A percentile compares a stretch with the other conserved stretches of the same genome.
Conservation (phyloP, 2,888 invertebrate genomes). For the Andricus quercusramuli region DNA sequence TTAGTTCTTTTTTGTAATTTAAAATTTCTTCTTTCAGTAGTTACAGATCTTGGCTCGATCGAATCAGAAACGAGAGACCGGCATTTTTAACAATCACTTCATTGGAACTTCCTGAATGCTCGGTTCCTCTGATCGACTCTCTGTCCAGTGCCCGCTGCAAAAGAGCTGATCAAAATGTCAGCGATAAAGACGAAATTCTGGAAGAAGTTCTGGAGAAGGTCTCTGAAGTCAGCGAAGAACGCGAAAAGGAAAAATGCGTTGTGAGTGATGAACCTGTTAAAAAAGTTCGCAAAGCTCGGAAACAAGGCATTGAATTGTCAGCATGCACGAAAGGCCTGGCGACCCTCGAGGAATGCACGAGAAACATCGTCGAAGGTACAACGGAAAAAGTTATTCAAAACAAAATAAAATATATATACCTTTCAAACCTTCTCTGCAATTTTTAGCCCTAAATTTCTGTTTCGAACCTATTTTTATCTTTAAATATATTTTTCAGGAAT, state of each 20-base stretch:
- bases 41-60: slow-evolving; percentile 71
- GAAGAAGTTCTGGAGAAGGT: slow-evolving; percentile 67
- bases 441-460: too few species aligned
- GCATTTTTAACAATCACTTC: slow-evolving; percentile 73
- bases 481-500: background rate
- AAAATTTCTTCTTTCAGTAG: slow-evolving; percentile 48
- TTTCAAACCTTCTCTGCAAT: too few species aligned
- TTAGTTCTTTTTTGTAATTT: background rate
- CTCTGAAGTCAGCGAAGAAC: slow-evolving; percentile 55
- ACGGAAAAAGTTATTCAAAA: slow-evolving; percentile 19
- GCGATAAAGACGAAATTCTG: slow-evolving; percentile 64
- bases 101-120: slow-evolving; percentile 71
- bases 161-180: slow-evolving; percentile 30
- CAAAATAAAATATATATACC: background rate
- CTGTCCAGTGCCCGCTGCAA: slow-evolving; percentile 66
- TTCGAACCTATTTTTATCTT: too few species aligned
- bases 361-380: slow-evolving; percentile 65
- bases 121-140: slow-evolving; percentile 72
- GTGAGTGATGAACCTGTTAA: slow-evolving; percentile 52
- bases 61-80: slow-evolving; percentile 67
- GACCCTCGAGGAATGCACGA: slow-evolving; percentile 67
- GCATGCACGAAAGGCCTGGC: slow-evolving; percentile 62
- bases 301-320: slow-evolving; percentile 54
- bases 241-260: slow-evolving; percentile 49
- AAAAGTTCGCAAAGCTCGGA: slow-evolving; percentile 49